These are phyloP conservation scores for Pseudoatta argentina DNA, from an alignment of 1,140 invertebrate species.

Conservation along the genomic window DNA sequence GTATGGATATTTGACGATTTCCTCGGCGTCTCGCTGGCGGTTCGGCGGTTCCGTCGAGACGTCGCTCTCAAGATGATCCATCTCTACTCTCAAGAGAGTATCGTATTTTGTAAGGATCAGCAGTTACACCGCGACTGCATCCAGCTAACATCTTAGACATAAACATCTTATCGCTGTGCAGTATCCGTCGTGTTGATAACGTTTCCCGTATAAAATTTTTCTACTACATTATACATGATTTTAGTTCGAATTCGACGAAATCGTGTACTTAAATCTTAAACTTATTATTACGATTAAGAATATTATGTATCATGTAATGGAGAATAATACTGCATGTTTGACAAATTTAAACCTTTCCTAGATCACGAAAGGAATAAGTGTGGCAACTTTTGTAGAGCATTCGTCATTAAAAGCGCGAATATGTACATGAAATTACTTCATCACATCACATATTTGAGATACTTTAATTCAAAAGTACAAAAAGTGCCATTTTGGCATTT, in stretches of 20 bases:
- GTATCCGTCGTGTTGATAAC: neutral
- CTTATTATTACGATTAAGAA: no score
- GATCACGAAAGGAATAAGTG: no score
- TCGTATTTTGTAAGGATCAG: conserved; percentile 43
- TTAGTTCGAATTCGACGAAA: neutral
- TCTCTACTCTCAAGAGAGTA: neutral
- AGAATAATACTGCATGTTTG: no score
- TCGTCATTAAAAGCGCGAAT: no score
- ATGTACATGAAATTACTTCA: no score
- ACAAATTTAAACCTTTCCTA: no score
- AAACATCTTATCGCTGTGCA: conserved; percentile 11
- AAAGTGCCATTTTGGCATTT: no score
- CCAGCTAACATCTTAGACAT: conserved; percentile 10
- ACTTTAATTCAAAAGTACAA: no score
- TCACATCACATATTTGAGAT: no score
- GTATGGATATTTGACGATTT: conserved; percentile 67
- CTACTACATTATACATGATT: no score
- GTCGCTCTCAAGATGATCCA: conserved; percentile 34
- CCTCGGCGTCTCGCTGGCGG: conserved; percentile 6
- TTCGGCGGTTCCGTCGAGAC: neutral
- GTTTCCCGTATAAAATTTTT: neutral
- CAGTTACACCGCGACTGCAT: conserved; percentile 9
- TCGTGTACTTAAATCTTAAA: neutral
- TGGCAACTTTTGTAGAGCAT: no score
- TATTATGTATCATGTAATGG: no score